phyloP scores from a whole-genome alignment of 2,113 vertebrate genomes.

The Hypanus sabinus region DNA sequence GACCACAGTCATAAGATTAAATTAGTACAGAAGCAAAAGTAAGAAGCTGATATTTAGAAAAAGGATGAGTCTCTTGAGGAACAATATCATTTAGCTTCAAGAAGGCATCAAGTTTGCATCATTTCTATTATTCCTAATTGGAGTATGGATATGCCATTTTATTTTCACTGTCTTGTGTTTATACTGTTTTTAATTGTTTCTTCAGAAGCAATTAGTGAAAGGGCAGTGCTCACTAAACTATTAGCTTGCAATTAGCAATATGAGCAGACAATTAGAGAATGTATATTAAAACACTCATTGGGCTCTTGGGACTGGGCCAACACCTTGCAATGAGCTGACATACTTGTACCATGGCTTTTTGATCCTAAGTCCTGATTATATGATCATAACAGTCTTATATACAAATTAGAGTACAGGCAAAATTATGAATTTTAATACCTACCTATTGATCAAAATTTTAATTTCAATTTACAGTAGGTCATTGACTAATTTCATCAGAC shows the following conservation, averaged over 20 bases:
- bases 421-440: neutral
- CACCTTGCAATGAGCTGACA: neutral
- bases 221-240: neutral
- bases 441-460: neutral
- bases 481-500: neutral
- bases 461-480: neutral
- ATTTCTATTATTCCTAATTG: neutral
- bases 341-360: neutral
- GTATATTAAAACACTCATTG: constrained; percentile 33
- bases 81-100: neutral
- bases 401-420: neutral
- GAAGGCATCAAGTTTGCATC: neutral
- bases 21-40: neutral
- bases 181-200: constrained; percentile 16
- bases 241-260: constrained; percentile 22
- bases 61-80: neutral
- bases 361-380: neutral
- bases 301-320: constrained; percentile 17
- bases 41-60: neutral
- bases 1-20: neutral
- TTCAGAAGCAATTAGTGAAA: constrained; percentile 14
- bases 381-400: neutral
- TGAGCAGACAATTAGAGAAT: constrained; percentile 9
- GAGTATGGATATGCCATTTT: neutral
- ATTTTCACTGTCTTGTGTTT: neutral